Percentiles rank a stretch among this genome's conserved stretches.
These are phyloP conservation scores for Sesia apiformis DNA, from an alignment of 2,888 invertebrate genomes.

Conservation along the genomic window DNA sequence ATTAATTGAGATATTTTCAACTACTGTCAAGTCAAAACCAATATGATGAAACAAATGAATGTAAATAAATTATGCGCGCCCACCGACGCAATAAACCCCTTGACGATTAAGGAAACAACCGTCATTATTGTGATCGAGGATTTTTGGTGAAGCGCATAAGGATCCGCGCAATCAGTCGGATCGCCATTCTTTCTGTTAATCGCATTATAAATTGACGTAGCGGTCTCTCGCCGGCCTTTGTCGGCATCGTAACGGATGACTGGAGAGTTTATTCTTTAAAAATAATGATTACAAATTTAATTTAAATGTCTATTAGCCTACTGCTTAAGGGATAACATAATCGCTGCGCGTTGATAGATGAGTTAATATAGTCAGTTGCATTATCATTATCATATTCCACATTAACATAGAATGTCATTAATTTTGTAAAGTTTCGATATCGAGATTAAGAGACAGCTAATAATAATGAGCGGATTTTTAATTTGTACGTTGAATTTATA, in stretches of 20 bases:
- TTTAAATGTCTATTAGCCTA: constrained; percentile 45
- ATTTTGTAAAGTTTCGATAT: too few relatives aligned
- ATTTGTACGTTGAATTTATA: not conserved
- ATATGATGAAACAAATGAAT: constrained; percentile 43
- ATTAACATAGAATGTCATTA: too few relatives aligned
- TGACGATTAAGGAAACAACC: constrained; percentile 36
- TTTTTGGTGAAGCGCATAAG: constrained; percentile 49
- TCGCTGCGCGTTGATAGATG: constrained; percentile 16
- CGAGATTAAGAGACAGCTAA: too few relatives aligned
- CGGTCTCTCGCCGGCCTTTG: constrained; percentile 54
- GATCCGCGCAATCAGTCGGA: constrained; percentile 53
- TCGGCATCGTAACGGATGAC: constrained; percentile 53
- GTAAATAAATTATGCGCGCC: constrained; percentile 38
- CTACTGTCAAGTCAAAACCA: constrained; percentile 42
- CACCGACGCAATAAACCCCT: constrained; percentile 24
- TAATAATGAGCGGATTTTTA: not conserved
- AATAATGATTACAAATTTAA: constrained; percentile 51
- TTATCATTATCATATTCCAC: not conserved
- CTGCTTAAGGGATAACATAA: constrained; percentile 27
- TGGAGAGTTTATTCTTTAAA: constrained; percentile 47
- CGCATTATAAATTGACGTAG: constrained; percentile 67
- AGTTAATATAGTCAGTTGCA: constrained; percentile 7
- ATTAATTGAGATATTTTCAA: constrained; percentile 69
- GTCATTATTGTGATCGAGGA: constrained; percentile 38
- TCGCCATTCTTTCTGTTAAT: constrained; percentile 66